Conservation (phyloP, 1,140 invertebrate genomes). For the Lucilia sericata region DNA sequence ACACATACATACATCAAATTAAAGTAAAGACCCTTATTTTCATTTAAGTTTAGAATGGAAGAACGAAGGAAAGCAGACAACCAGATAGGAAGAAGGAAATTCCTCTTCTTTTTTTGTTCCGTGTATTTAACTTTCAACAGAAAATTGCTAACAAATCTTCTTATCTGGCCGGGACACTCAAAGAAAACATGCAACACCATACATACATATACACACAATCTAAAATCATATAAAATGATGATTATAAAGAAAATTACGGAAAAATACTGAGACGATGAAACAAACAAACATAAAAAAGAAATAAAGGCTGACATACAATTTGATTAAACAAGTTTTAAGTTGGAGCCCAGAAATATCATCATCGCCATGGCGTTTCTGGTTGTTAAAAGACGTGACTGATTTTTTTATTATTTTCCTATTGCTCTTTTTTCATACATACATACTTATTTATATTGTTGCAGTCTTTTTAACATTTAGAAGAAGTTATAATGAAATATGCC, state of each 20-base stretch:
- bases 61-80: not conserved
- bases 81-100: not conserved
- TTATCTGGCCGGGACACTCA: constrained; percentile 19
- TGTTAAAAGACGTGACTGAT: constrained; percentile 1
- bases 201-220: not conserved
- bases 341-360: not conserved
- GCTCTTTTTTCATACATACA: not conserved
- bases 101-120: not conserved
- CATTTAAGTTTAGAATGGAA: not conserved
- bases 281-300: not conserved
- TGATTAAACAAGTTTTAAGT: no score
- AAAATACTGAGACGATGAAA: not conserved
- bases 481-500: constrained; percentile 24
- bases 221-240: not conserved
- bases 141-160: constrained; percentile 7
- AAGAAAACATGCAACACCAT: not conserved
- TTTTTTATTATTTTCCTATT: not conserved
- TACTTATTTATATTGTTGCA: not conserved
- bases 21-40: not conserved
- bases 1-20: not conserved
- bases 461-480: not conserved
- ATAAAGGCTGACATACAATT: not conserved
- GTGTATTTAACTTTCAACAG: not conserved
- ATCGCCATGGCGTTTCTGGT: not conserved
- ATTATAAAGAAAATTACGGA: not conserved